These are phyloP conservation scores for Nipponia nippon DNA, from an alignment of 2,113 vertebrate species.

Conservation along the genomic window DNA sequence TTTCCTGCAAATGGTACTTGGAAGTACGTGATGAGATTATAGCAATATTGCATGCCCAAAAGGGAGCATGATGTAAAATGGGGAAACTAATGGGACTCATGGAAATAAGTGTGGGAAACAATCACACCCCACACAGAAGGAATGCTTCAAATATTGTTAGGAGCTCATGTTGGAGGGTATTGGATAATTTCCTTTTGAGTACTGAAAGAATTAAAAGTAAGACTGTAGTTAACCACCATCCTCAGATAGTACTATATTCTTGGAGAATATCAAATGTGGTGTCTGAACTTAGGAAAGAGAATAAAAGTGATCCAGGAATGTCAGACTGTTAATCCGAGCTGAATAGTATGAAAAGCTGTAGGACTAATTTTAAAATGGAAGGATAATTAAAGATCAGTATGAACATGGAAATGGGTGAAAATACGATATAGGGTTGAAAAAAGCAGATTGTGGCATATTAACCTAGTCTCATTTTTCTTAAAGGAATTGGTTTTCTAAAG, in stretches of 20 bases:
- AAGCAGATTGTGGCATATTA: background rate
- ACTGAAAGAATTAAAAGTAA: background rate
- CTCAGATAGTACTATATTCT: background rate
- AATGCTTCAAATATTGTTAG: background rate
- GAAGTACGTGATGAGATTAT: background rate
- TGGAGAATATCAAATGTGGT: background rate
- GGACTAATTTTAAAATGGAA: background rate
- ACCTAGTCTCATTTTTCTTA: background rate
- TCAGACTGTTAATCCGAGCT: background rate
- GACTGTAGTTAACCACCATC: background rate
- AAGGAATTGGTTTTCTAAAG: background rate
- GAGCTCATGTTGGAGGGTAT: background rate
- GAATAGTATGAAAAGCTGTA: background rate
- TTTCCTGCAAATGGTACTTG: background rate
- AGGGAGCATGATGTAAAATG: background rate
- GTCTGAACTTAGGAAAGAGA: background rate
- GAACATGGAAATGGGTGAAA: background rate
- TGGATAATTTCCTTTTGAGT: background rate
- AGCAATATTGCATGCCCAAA: background rate
- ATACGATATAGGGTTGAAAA: background rate
- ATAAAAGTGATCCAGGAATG: background rate
- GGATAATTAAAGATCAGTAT: background rate
- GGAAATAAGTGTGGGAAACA: background rate
- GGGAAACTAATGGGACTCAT: background rate
- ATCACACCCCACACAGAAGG: background rate